Evolutionary conservation across 2,113 vertebrate genomes (phyloP), one percentile per base, ranked within the genome.

Genomic region (Theropithecus gelada): DNA sequence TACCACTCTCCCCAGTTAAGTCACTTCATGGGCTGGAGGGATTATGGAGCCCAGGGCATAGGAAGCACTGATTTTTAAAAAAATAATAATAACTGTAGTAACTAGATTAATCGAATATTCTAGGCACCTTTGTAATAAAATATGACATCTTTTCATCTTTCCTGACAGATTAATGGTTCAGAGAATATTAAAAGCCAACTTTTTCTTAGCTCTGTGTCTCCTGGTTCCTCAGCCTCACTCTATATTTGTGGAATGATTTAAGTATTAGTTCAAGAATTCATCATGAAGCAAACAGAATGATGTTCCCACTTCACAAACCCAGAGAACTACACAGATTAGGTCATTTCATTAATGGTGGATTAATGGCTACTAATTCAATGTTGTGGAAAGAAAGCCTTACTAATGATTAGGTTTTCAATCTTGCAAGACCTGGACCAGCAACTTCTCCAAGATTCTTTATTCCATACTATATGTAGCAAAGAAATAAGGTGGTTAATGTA

Each of bases 261-360:
- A 96, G 50, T 43, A 90, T 72, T 90, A n/a, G 73, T 83, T 22
- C 75, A 79, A 90, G 76, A 85, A 59, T 85, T 61, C 16, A 72
- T 93, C 30, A 80, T n/a, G n/a, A 79, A 79, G 80, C 80, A 86
- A 85, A 79, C 72, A 96, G 61, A 89, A 93, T 93, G 55, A 64
- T 80, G 52, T 80, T 79, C 48, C 73, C 13, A 11, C 8, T 52
- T 84, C 23, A 2, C 35, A 93, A 79, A 52, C 30, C 43, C 43
- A 55, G 55, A 90, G 86, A 70, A 55, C 25, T 72, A 22, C 27
- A 84, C 14, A 79, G 68, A 64, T 59, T 55, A 85, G 72, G 25
- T 64, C 85, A 80, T 52, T 90, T n/a, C 43, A 78, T 38, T 38
- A 38, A 38, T 38, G 40, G 14, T 70, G 38, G 38, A 13, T 84